Evolutionary conservation across 2,113 vertebrate genomes (phyloP).

Genomic region (Pholis gunnellus): DNA sequence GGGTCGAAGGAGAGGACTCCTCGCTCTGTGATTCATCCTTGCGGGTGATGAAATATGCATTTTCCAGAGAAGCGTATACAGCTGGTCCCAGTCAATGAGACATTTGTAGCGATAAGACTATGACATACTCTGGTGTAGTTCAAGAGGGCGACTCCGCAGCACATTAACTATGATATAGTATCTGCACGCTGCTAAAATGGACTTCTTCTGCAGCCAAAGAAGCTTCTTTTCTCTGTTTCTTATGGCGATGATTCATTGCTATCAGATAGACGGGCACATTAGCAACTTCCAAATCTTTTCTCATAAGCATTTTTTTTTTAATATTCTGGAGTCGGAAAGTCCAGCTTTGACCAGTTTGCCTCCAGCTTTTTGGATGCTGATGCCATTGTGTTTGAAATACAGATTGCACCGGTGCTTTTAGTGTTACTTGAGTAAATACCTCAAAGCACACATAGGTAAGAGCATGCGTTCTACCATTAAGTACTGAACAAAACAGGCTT

Average conservation of each 20-base stretch:
- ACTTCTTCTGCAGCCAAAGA: conserved; percentile 34
- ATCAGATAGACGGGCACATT: conserved; percentile 32
- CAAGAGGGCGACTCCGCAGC: conserved; percentile 67
- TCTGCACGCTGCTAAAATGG: conserved; percentile 40
- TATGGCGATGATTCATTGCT: conserved; percentile 47
- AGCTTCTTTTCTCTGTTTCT: conserved; percentile 14
- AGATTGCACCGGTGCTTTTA: neutral
- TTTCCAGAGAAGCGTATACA: conserved; percentile 58
- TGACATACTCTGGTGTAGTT: conserved; percentile 74
- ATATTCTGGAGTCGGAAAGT: neutral
- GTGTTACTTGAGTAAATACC: neutral
- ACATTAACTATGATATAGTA: conserved; percentile 72
- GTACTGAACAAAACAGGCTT: neutral
- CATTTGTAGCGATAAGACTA: conserved; percentile 65
- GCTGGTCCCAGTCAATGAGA: conserved; percentile 49
- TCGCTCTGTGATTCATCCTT: conserved; percentile 56
- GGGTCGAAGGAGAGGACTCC: conserved; percentile 23
- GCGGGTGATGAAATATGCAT: conserved; percentile 66
- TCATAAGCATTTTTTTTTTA: conserved; percentile 14
- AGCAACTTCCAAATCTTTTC: conserved; percentile 16
- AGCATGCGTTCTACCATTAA: neutral
- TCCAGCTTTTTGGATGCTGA: neutral
- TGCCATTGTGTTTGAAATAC: neutral
- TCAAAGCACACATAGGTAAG: neutral
- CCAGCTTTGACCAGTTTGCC: neutral